Base-by-base conservation (phyloP, 2,113 vertebrate species). In the Lucifuga dentata region DNA sequence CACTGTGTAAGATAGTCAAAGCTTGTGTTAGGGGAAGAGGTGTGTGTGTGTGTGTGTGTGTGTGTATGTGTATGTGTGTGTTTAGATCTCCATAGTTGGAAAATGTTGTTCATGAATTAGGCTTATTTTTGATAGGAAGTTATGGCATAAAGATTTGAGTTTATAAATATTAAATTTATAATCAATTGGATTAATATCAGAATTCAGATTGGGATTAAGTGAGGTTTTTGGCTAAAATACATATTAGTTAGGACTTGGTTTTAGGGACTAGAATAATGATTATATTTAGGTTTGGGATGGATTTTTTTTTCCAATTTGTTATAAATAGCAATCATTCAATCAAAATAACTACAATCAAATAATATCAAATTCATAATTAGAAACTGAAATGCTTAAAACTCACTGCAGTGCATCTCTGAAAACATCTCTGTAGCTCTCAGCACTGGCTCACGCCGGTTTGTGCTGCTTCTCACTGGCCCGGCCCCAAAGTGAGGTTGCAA, bases 361-460 rank as follows among this genome's bases (percentile, higher is more conserved):
- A 11, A 64, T 58, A 45, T 26, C 10, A 21, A 36, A 70, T 12
- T 16, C 52, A 0, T 10, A 15, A 50, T 33, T 4, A 46, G 24
- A 23, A 39, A 17, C 8, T 15, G 19, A 3, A 48, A 51, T 12
- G 23, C n/a, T 55, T n/a, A n/a, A n/a, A n/a, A n/a, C n/a, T n/a
- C n/a, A n/a, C n/a, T n/a, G n/a, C n/a, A n/a, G n/a, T n/a, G n/a
- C n/a, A n/a, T n/a, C n/a, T n/a, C n/a, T n/a, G n/a, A n/a, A n/a
- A n/a, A n/a, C n/a, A n/a, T 56, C 23, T 57, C 52, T 81, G 71
- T 32, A 78, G 74, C 76, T 56, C 66, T 17, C 80, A 79, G 73
- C 80, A 45, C 92, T 86, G 91, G 92, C 85, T 92, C 64, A 64
- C 62, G 73, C 93, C 89, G 89, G 92, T 93, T 93, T 86, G 76